Evolutionary conservation across 2,888 invertebrate species (phyloP), one percentile per base, ranked within the genome.

Genomic region (Dryobotodes eremita): DNA sequence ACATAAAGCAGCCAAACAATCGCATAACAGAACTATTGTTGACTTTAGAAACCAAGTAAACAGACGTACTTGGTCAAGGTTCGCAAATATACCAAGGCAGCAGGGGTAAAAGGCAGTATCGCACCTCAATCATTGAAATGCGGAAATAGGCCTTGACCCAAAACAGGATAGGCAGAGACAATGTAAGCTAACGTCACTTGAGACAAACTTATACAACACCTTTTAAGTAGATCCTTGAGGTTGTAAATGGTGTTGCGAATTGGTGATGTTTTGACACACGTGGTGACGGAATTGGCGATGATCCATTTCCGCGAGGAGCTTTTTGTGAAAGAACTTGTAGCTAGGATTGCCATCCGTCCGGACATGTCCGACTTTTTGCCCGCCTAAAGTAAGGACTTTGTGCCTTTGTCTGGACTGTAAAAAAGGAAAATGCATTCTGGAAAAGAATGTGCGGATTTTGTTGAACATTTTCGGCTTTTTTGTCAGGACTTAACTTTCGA

Each of bases 91-190:
- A 62, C 71, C 7, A 79, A 61, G 84, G 31, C 53, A 57, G n/a
- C 61, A 48, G 71, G 59, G 61, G 46, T 48, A 75, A 73, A 71
- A 76, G 15, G 66, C 46, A 46, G 36, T 61, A 26, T 53, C 13
- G n/a, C 64, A 55, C 69, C 36, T 62, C 42, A 53, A 74, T 69
- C 71, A 71, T 65, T 50, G 17, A 61, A 69, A 79, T 20, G 57
- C 87, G 85, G 85, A 85, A 84, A 76, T 82, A 36, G n/a, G 15
- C 85, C 85, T 80, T 85, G 85, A 84, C 85, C 87, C 48, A 77
- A 72, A 77, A 75, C 31, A 11, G 36, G 42, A 66, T 59, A 50
- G 53, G 57, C n/a, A 50, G 61, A 80, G 8, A 87, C 85, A 84
- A 80, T 75, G 65, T 66, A 57, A 15, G 7, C 57, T 65, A 69